Conservation (phyloP, 2,888 invertebrate species). For the Aricia artaxerxes region DNA sequence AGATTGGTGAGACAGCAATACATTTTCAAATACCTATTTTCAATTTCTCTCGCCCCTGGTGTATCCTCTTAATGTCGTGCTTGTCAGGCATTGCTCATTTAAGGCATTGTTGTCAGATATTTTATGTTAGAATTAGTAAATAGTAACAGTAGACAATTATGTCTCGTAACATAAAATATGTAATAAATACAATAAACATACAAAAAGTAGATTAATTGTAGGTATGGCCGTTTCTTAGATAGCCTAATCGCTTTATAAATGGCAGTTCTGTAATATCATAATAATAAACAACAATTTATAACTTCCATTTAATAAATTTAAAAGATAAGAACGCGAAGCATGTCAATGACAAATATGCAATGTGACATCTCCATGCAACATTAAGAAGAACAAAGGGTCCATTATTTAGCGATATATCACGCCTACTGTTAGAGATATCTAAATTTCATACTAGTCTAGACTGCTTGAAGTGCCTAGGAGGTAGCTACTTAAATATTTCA, state of each 20-base stretch:
- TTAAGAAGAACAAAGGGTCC: conserved; percentile 71
- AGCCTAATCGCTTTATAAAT: neutral
- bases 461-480: neutral
- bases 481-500: conserved; percentile 1
- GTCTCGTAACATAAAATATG: neutral
- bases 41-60: no score
- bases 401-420: conserved; percentile 73
- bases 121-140: neutral
- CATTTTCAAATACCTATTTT: no score
- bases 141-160: neutral
- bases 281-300: conserved; percentile 16
- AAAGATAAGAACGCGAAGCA: conserved; percentile 49
- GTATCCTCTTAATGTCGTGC: neutral
- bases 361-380: conserved; percentile 75
- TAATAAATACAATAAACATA: neutral
- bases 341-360: conserved; percentile 65
- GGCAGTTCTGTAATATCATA: neutral
- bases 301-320: conserved; percentile 7
- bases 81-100: neutral
- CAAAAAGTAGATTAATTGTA: neutral
- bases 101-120: neutral
- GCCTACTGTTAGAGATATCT: conserved; percentile 30
- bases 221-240: neutral
- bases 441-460: conserved; percentile 31
- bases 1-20: no score